Evolutionary conservation across 2,888 invertebrate genomes (phyloP).

Genomic region (Coleophora flavipennella): DNA sequence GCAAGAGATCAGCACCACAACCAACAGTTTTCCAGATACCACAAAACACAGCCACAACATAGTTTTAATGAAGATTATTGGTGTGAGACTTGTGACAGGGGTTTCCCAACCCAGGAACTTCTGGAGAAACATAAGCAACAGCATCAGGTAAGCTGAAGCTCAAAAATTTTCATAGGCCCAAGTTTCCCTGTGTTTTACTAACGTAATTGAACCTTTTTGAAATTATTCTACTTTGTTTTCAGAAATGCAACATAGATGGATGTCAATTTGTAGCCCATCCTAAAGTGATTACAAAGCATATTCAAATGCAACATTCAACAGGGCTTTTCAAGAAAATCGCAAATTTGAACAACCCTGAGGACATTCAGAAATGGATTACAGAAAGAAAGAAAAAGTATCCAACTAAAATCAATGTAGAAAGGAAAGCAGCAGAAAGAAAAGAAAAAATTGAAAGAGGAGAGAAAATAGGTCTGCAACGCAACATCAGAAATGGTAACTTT

Average conservation of each 20-base stretch:
- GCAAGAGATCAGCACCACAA: conserved; percentile 9
- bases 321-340: conserved; percentile 86
- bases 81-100: conserved; percentile 88
- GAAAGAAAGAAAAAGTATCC: conserved; percentile 87
- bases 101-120: conserved; percentile 73
- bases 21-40: conserved; percentile 10
- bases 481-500: conserved; percentile 6
- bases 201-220: too few relatives aligned
- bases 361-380: conserved; percentile 86
- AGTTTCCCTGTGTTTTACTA: too few relatives aligned
- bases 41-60: conserved; percentile 9
- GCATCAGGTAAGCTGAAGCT: conserved; percentile 70
- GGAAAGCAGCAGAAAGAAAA: conserved; percentile 73
- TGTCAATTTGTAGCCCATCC: conserved; percentile 86
- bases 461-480: conserved; percentile 69
- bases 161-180: too few relatives aligned
- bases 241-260: conserved; percentile 83
- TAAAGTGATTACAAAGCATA: conserved; percentile 84
- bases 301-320: conserved; percentile 86
- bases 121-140: conserved; percentile 79
- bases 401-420: conserved; percentile 78
- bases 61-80: conserved; percentile 44
- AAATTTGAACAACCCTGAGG: conserved; percentile 83
- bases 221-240: conserved; percentile 25
- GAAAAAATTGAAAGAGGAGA: conserved; percentile 84